Percentiles rank a stretch among this genome's conserved stretches.
Evolutionary conservation across 2,113 vertebrate species (phyloP).

Genomic region (Pandion haliaetus): DNA sequence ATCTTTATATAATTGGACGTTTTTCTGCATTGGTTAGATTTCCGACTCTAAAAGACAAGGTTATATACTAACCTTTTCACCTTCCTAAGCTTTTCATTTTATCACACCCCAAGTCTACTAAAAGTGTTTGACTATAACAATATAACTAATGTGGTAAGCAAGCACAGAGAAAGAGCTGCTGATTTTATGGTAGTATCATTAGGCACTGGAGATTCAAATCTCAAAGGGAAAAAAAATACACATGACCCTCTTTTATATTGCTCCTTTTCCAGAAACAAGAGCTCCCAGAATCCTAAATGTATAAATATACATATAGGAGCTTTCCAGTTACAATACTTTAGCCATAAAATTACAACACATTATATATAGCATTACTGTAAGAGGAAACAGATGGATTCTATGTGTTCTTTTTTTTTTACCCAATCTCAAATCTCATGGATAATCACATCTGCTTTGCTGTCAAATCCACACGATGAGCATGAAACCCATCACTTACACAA

Average conservation of each 20-base stretch:
- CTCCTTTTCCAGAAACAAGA: neutral
- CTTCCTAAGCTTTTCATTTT: neutral
- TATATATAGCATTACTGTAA: neutral
- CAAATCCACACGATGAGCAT: neutral
- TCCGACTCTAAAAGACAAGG: neutral
- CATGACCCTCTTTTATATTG: neutral
- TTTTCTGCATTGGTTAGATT: neutral
- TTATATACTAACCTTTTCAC: neutral
- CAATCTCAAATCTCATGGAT: neutral
- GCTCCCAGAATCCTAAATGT: neutral
- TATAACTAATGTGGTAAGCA: neutral
- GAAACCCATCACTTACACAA: neutral
- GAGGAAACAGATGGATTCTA: neutral
- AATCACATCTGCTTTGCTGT: neutral
- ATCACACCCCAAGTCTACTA: neutral
- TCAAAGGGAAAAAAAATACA: neutral
- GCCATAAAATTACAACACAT: neutral
- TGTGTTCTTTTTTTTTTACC: neutral
- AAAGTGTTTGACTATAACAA: neutral
- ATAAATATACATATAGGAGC: neutral
- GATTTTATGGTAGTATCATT: neutral
- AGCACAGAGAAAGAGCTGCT: neutral
- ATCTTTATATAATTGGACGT: neutral
- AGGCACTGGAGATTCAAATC: neutral
- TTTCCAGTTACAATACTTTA: neutral